Evolutionary conservation across 2,797 vertebrate genomes (phyloP), one percentile per base, ranked within the genome.

Genomic region (Helarctos malayanus): DNA sequence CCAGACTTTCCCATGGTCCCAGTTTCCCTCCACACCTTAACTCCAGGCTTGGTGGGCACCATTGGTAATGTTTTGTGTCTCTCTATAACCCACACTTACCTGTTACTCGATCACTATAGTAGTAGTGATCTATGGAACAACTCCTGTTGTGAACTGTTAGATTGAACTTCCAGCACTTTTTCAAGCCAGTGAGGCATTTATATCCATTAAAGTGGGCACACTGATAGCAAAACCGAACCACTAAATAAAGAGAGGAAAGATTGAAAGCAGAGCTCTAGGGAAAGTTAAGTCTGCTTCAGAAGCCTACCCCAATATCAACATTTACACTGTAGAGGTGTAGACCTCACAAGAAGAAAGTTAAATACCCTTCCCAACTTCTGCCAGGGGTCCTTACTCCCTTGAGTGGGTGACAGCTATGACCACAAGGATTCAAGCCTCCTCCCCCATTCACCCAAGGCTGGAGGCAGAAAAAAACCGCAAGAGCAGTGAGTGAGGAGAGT

Each of bases 61-160:
- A 54, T 0, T 14, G 23, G 16, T 82, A 25, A 73, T 18, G 63
- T 45, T 71, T 63, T 38, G 1, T 59, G 45, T 93, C 10, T 85
- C 13, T 95, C n/a, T 69, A 41, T 79, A 59, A 61, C 27, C 4
- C 32, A 7, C 2, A 32, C 82, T 80, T 96, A 97, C 97, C 80
- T 4, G 35, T 0, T 1, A 0, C 0, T 15, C 27, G 59, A 14
- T 97, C 32, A 75, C 0, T 3, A 52, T 1, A 96, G 41, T 97
- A 97, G 61, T 56, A 95, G 76, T 96, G 13, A 16, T 93, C 57
- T 80, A 94, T 96, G 32, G 82, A 1, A 81, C 97, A 97, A 47
- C 49, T 84, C 76, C 49, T 97, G 7, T 90, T 95, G 0, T 0
- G 0, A 0, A 0, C 0, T 0, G 29, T 2, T 1, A 41, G 0